Evolutionary conservation across 1,140 invertebrate species (phyloP), one percentile per base, ranked within the genome.

Genomic region (Apis florea): DNA sequence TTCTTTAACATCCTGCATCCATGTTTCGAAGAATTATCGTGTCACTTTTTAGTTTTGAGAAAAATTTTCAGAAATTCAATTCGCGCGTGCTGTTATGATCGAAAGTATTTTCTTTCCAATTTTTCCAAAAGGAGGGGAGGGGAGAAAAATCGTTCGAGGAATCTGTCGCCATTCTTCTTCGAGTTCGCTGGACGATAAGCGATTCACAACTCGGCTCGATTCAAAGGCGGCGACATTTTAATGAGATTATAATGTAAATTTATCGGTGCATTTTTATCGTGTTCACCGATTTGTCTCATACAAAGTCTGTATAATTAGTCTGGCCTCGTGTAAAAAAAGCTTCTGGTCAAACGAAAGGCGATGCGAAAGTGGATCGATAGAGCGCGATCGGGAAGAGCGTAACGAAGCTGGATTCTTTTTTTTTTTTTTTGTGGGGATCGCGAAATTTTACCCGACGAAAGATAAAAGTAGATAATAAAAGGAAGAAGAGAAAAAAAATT

Each of bases 341-440:
- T 58, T 73, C n/a, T 75, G 74, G 58, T 76, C 69, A 70, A 53
- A 78, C 61, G 82, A 3, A 40, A 40, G 61, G 49, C 83, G 72
- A 61, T 64, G 74, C 64, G 59, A 85, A 82, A 49, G 53, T 54
- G 13, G 70, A 75, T 86, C 83, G 83, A 86, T 86, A 78, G 56
- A 83, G 59, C 70, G 64, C 31, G 76, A 78, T 74, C 83, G 71
- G 83, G 85, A 86, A 85, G 2, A 0, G 68, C 79, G 31, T 80
- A 72, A 79, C 72, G 58, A 71, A 79, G 68, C 58, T 72, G 68
- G 56, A 79, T 24, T 64, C 56, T 79, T 63, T 51, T 72, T 63
- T 54, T 54, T 26, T 70, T n/a, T 17, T 63, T 47, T 26, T 10
- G 15, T 47, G 58, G 49, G 58, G 49, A 64, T 24, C 11, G 13